Percentiles rank a stretch among this genome's conserved stretches.
These are phyloP conservation scores for Caenorhabditis wallacei DNA, from an alignment of 2,888 invertebrate genomes.

Conservation along the genomic window DNA sequence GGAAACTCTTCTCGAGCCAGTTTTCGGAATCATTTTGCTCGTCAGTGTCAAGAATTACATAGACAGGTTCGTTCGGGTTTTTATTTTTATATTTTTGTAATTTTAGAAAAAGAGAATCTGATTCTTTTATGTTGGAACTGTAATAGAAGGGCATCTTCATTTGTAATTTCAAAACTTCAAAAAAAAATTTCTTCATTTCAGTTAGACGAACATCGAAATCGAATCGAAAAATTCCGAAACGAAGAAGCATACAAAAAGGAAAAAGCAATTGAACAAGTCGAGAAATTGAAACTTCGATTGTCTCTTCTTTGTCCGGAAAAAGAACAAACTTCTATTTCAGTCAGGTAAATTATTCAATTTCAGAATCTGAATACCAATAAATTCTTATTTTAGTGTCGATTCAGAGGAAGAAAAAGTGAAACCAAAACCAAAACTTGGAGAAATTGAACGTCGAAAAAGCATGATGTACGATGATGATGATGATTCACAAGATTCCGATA, in stretches of 20 bases:
- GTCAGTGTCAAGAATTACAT: slow-evolving; percentile 63
- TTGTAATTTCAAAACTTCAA: too few species aligned
- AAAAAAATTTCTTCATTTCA: too few species aligned
- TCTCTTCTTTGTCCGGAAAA: slow-evolving; percentile 32
- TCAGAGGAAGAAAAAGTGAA: slow-evolving; percentile 32
- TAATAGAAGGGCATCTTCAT: too few species aligned
- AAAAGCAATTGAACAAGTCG: slow-evolving; percentile 54
- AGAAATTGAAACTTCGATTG: slow-evolving; percentile 52
- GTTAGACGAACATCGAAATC: slow-evolving; percentile 63
- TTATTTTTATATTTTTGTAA: not conserved
- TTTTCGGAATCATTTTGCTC: slow-evolving; percentile 58
- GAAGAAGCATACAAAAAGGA: slow-evolving; percentile 49
- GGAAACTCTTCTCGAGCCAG: slow-evolving; percentile 18
- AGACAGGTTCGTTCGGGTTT: slow-evolving; percentile 60
- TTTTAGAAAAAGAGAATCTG: not conserved
- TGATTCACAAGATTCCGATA: slow-evolving; percentile 41
- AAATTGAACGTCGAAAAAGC: slow-evolving; percentile 15
- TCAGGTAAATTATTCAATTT: slow-evolving; percentile 2
- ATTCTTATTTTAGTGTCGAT: slow-evolving; percentile 32
- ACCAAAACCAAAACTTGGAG: slow-evolving; percentile 7
- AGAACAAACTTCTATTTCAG: slow-evolving; percentile 26
- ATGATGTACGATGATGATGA: slow-evolving; percentile 54
- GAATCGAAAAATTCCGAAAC: slow-evolving; percentile 51
- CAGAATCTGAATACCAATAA: not conserved
- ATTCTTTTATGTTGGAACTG: too few species aligned